phyloP scores from a whole-genome alignment of 2,888 invertebrate species.

The Diarsia brunnea region DNA sequence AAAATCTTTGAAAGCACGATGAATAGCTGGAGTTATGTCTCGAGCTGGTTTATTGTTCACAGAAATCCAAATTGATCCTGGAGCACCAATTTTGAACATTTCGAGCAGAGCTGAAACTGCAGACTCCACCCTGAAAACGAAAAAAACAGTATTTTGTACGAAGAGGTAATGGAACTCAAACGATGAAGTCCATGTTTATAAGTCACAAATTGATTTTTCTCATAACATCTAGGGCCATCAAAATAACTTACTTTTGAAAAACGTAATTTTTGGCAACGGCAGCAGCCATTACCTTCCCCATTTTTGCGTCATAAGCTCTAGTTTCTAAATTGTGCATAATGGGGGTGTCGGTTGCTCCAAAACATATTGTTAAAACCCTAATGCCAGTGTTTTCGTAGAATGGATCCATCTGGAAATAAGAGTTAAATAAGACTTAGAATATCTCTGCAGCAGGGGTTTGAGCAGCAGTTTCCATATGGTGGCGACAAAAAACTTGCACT shows the following conservation, averaged over 20 bases:
- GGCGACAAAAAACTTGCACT: neutral
- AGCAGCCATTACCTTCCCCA: slow-evolving; percentile 40
- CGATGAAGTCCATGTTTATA: neutral
- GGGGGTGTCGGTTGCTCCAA: slow-evolving; percentile 73
- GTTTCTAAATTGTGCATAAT: slow-evolving; percentile 66
- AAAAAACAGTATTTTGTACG: neutral
- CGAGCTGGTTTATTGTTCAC: slow-evolving; percentile 60
- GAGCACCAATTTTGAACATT: slow-evolving; percentile 66
- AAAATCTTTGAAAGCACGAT: slow-evolving; percentile 56
- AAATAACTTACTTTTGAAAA: slow-evolving; percentile 61
- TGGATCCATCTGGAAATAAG: slow-evolving; percentile 67
- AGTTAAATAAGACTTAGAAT: neutral
- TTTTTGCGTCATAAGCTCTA: slow-evolving; percentile 57
- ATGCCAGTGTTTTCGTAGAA: slow-evolving; percentile 67
- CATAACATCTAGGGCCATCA: neutral
- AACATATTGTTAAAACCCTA: slow-evolving; percentile 72
- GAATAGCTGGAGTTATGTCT: slow-evolving; percentile 67
- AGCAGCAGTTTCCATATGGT: neutral
- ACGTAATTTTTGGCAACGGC: neutral
- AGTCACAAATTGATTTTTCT: neutral
- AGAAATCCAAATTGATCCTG: slow-evolving; percentile 70
- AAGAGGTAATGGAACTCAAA: neutral
- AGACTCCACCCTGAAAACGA: slow-evolving; percentile 67
- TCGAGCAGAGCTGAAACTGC: slow-evolving; percentile 65
- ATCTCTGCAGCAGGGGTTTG: neutral